phyloP scores from a whole-genome alignment of 2,113 vertebrate species.

The Leucosticte australis region DNA sequence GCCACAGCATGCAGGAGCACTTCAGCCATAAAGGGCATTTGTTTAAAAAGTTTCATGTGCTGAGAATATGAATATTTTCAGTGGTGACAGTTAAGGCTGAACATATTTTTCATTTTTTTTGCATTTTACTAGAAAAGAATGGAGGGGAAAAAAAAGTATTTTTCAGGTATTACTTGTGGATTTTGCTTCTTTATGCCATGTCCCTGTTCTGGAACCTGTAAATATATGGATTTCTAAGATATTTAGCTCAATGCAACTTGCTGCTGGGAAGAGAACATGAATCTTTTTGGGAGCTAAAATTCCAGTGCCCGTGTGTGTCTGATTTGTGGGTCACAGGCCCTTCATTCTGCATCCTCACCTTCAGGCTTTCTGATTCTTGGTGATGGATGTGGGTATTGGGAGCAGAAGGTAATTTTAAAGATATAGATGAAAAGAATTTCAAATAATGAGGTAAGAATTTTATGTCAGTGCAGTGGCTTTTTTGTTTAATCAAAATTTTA shows the following conservation, averaged over 20 bases:
- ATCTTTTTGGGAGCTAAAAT: neutral
- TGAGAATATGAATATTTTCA: neutral
- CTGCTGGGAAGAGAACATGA: neutral
- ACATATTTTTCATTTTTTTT: neutral
- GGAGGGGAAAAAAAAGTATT: neutral
- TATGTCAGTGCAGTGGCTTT: neutral
- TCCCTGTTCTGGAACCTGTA: neutral
- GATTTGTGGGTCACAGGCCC: neutral
- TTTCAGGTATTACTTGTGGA: neutral
- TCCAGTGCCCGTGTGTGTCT: fast-evolving
- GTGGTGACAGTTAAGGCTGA: neutral
- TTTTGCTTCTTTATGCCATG: neutral
- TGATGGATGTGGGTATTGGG: neutral
- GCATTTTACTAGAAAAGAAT: neutral
- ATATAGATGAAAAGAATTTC: neutral
- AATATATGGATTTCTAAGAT: neutral
- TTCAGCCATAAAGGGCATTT: neutral
- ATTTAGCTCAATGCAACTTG: neutral
- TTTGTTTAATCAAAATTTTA: neutral
- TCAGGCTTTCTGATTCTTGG: neutral
- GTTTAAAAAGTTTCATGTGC: neutral
- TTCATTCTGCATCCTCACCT: neutral
- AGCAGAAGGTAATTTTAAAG: neutral
- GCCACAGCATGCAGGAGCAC: neutral
- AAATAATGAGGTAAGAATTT: neutral